These are phyloP conservation scores for Morinoia aosen DNA, from an alignment of 2,888 invertebrate species.

Conservation along the genomic window DNA sequence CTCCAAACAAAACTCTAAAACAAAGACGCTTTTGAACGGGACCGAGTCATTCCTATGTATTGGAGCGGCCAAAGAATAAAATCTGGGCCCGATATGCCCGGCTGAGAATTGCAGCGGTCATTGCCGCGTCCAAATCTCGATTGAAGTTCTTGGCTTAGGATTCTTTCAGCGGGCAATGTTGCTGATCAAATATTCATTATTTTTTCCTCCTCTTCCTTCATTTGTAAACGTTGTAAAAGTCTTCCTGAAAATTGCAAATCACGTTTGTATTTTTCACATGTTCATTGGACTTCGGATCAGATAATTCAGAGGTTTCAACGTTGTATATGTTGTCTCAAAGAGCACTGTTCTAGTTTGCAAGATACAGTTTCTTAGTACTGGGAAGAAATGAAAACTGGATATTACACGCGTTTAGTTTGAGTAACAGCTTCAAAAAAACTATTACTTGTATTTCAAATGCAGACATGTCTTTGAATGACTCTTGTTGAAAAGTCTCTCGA, in stretches of 20 bases:
- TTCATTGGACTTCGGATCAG: not conserved
- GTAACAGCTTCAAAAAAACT: no score
- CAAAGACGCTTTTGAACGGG: conserved; percentile 36
- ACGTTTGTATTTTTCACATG: not conserved
- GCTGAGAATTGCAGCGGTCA: conserved; percentile 12
- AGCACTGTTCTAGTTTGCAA: no score
- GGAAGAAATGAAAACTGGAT: no score
- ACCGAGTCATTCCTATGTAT: conserved; percentile 49
- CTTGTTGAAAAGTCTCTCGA: no score
- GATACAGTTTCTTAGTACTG: no score
- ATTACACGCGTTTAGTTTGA: no score
- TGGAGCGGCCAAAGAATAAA: conserved; percentile 16
- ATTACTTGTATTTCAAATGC: no score
- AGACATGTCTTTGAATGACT: no score
- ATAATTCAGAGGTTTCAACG: not conserved
- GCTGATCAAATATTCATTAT: conserved; percentile 4
- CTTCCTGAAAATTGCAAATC: not conserved
- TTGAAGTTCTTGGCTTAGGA: not conserved
- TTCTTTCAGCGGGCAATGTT: not conserved
- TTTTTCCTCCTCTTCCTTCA: not conserved
- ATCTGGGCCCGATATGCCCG: conserved; percentile 41
- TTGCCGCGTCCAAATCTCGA: not conserved
- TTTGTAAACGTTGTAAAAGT: not conserved
- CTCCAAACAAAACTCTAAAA: conserved; percentile 42
- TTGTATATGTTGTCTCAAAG: not conserved